Percentiles rank a stretch among this genome's conserved stretches.
phyloP scores from a whole-genome alignment of 2,113 vertebrate species.

The Acrocephalus kingi region DNA sequence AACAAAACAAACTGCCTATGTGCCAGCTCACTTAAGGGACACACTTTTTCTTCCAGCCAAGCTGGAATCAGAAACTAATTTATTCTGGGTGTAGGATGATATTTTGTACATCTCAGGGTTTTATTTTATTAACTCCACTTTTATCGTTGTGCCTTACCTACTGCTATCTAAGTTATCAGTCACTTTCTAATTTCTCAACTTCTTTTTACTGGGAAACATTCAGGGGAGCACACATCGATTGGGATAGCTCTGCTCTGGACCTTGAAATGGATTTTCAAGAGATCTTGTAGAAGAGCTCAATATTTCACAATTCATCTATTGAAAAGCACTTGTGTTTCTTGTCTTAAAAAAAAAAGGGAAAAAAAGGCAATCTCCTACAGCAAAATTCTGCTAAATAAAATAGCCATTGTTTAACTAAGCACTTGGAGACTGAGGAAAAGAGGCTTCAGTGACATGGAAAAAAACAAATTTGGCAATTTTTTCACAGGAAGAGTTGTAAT shows the following conservation, averaged over 20 bases:
- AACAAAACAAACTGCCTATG: neutral
- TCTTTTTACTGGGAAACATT: neutral
- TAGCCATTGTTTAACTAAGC: neutral
- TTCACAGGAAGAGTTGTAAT: neutral
- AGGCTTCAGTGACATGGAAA: neutral
- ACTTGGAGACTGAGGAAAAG: neutral
- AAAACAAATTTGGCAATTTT: neutral
- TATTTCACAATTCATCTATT: constrained; percentile 11
- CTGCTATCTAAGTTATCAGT: neutral
- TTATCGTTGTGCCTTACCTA: neutral
- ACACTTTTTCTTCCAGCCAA: neutral
- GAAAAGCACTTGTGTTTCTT: neutral
- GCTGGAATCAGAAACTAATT: neutral
- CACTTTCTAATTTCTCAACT: neutral
- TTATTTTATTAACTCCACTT: neutral
- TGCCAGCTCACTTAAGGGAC: neutral
- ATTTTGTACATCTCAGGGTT: neutral
- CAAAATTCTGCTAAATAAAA: constrained; percentile 3
- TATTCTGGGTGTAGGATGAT: neutral
- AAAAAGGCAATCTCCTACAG: neutral
- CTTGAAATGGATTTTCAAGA: constrained; percentile 41
- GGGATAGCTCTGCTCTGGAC: neutral
- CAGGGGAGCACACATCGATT: neutral
- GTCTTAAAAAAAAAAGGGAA: neutral
- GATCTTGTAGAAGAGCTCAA: constrained; percentile 39